Percentiles rank a stretch among this genome's conserved stretches.
These are phyloP conservation scores for Ardeotis arabs DNA, from an alignment of 2,113 vertebrate species.

Conservation along the genomic window DNA sequence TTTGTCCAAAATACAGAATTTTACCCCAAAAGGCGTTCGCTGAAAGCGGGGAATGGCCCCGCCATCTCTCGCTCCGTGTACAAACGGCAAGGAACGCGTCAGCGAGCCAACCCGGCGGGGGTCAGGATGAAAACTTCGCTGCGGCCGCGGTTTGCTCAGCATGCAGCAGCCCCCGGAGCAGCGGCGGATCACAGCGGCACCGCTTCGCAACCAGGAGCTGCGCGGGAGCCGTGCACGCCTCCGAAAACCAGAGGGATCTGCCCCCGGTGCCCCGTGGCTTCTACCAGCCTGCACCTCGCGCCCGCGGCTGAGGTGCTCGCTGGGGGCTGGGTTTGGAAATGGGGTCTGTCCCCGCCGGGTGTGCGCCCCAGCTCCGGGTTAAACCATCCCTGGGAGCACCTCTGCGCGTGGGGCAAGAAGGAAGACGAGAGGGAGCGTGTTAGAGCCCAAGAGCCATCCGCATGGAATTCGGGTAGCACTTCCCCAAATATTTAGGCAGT, in stretches of 20 bases:
- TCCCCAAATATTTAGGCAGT: not conserved
- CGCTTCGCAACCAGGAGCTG: not conserved
- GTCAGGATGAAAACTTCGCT: not conserved
- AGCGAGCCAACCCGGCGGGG: not conserved
- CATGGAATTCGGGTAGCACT: slow-evolving; percentile 55
- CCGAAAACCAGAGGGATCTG: not conserved
- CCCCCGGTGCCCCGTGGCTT: not conserved
- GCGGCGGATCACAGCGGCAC: not conserved
- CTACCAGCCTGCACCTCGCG: not conserved
- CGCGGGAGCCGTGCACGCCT: accelerated
- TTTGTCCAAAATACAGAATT: not conserved
- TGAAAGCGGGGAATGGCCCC: not conserved
- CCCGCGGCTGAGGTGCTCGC: not conserved
- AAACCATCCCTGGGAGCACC: not conserved
- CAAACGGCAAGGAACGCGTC: not conserved
- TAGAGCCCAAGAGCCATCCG: not conserved
- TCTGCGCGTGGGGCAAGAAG: not conserved
- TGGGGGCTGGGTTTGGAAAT: not conserved
- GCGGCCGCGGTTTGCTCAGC: not conserved
- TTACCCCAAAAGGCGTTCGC: not conserved
- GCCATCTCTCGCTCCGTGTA: not conserved
- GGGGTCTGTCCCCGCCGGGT: not conserved
- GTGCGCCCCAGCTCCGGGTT: not conserved
- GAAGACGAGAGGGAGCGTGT: not conserved
- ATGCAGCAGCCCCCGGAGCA: not conserved